Evolutionary conservation across 2,888 invertebrate species (phyloP).

Genomic region (Limnephilus lunatus): DNA sequence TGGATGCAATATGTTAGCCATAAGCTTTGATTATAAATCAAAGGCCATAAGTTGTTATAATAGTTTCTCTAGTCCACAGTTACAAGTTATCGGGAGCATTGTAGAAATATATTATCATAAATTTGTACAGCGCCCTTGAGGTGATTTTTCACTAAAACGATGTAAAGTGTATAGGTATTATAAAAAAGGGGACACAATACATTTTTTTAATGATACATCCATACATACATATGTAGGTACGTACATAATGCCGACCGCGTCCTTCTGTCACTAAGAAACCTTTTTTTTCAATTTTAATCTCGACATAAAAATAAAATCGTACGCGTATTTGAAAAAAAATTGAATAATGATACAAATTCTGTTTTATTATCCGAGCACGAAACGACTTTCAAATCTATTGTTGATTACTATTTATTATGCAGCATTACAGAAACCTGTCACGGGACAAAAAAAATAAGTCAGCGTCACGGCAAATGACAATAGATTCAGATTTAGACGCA

Average conservation of each 20-base stretch:
- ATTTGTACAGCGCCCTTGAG: too few relatives aligned
- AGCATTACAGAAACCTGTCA: conserved; percentile 13
- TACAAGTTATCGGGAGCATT: too few relatives aligned
- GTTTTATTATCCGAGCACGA: background rate
- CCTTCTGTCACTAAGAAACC: background rate
- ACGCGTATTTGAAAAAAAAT: background rate
- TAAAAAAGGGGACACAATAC: too few relatives aligned
- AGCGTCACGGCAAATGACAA: conserved; percentile 6
- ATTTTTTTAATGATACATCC: too few relatives aligned
- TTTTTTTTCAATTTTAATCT: background rate
- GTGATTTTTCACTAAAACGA: too few relatives aligned
- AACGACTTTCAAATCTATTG: background rate
- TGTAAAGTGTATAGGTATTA: too few relatives aligned
- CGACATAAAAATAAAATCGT: background rate
- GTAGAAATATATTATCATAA: too few relatives aligned
- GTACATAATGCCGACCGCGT: background rate
- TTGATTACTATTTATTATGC: background rate
- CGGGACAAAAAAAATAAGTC: background rate
- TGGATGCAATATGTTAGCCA: too few relatives aligned
- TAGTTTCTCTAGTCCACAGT: too few relatives aligned
- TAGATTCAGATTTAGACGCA: conserved; percentile 9
- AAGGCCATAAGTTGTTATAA: too few relatives aligned
- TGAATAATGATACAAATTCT: background rate
- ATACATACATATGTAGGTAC: too few relatives aligned
- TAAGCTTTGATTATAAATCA: too few relatives aligned